These are phyloP conservation scores for Solea solea DNA, from an alignment of 2,113 vertebrate species.

Conservation along the genomic window DNA sequence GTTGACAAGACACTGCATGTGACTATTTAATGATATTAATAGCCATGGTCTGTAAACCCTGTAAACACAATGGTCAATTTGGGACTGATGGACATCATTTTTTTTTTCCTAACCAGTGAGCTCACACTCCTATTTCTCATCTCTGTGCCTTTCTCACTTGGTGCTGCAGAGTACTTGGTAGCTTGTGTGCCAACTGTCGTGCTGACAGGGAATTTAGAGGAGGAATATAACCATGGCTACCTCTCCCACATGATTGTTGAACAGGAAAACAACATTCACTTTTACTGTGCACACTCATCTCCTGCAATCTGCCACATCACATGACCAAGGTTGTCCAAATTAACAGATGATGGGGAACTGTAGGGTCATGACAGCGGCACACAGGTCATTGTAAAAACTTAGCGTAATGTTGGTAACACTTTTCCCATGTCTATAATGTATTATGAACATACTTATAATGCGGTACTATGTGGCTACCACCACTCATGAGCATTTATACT, in stretches of 20 bases:
- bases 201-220: slow-evolving; percentile 41
- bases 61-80: neutral
- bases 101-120: slow-evolving; percentile 3
- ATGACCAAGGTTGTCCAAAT: slow-evolving; percentile 24
- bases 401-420: too few species aligned
- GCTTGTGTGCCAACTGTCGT: slow-evolving; percentile 52
- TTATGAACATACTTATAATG: too few species aligned
- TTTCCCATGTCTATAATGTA: too few species aligned
- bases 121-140: too few species aligned
- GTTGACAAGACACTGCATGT: slow-evolving; percentile 1
- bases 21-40: slow-evolving; percentile 4
- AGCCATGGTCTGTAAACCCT: slow-evolving; percentile 20
- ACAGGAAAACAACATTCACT: slow-evolving; percentile 58
- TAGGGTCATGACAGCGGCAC: slow-evolving; percentile 29
- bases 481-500: too few species aligned
- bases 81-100: neutral
- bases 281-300: slow-evolving; percentile 23
- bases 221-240: slow-evolving; percentile 66
- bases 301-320: slow-evolving; percentile 51
- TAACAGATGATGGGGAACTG: slow-evolving; percentile 20
- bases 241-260: slow-evolving; percentile 56
- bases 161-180: slow-evolving; percentile 50
- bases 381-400: neutral
- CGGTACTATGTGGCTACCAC: too few species aligned
- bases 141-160: neutral